Percentiles rank a stretch among this genome's conserved stretches.
Evolutionary conservation across 1,140 invertebrate genomes (phyloP).

Genomic region (Carposina sasakii): DNA sequence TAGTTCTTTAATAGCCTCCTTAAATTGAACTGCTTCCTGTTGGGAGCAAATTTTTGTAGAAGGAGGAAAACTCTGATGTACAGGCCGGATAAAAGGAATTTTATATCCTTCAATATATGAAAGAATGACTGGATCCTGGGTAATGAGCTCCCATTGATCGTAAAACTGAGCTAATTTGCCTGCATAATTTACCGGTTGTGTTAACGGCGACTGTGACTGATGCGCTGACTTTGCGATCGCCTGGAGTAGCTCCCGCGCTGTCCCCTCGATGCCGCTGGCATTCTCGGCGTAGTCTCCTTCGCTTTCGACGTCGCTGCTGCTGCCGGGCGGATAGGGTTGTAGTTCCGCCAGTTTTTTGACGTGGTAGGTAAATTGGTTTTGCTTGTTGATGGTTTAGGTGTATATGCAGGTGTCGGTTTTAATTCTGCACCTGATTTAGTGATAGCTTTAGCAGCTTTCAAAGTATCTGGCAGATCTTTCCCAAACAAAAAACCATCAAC

Average conservation of each 20-base stretch:
- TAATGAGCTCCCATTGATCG: not conserved
- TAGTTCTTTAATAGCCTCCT: constrained; percentile 3
- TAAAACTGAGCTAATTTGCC: not conserved
- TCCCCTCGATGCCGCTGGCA: not conserved
- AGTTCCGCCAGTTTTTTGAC: constrained; percentile 7
- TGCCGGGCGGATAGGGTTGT: not conserved
- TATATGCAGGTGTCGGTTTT: not conserved
- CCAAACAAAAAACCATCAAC: constrained; percentile 8
- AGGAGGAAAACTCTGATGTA: not conserved
- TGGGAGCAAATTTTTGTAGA: not conserved
- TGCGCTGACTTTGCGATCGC: not conserved
- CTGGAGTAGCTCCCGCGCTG: not conserved
- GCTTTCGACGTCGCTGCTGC: not conserved
- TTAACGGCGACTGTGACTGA: not conserved
- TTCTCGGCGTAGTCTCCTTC: not conserved
- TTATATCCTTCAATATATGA: constrained; percentile 1
- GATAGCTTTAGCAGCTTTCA: constrained; percentile 8
- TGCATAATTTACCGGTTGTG: constrained; percentile 2
- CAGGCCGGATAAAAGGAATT: not conserved
- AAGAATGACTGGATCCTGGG: not conserved
- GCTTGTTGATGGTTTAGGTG: not conserved
- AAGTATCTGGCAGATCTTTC: not conserved
- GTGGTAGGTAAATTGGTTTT: not conserved
- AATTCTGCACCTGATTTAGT: constrained; percentile 6
- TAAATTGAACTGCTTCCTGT: not conserved